Conservation (phyloP, 2,888 invertebrate genomes). For the Zygogramma bicolorata region DNA sequence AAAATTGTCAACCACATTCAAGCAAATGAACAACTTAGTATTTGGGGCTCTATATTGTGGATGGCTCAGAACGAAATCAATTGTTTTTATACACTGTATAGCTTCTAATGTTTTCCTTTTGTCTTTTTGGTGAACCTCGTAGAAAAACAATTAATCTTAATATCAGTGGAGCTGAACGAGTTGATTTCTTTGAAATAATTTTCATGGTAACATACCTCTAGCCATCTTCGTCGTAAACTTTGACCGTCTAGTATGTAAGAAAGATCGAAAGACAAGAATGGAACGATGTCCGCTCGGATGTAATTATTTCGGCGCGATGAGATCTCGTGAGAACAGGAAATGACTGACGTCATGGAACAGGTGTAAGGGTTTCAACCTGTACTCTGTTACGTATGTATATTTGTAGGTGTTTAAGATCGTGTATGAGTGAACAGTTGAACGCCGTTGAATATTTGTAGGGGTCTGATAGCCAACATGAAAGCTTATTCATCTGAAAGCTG, state of each 20-base stretch:
- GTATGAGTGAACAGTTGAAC: background rate
- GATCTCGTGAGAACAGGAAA: conserved; percentile 67
- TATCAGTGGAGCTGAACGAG: conserved; percentile 10
- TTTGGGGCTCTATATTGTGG: no score
- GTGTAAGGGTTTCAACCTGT: conserved; percentile 63
- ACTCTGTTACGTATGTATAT: conserved; percentile 29
- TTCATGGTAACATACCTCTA: background rate
- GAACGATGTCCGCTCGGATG: conserved; percentile 61
- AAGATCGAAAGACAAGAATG: conserved; percentile 33
- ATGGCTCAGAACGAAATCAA: no score
- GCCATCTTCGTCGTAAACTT: conserved; percentile 21
- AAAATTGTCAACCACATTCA: no score
- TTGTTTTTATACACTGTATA: no score
- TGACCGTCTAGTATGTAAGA: conserved; percentile 37
- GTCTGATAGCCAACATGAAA: no score
- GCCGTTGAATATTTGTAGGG: background rate
- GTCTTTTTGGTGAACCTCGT: no score
- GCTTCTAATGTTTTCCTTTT: no score
- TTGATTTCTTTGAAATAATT: conserved; percentile 14
- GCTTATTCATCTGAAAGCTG: no score
- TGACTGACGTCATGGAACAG: conserved; percentile 64
- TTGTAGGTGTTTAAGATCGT: conserved; percentile 1
- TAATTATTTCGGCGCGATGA: conserved; percentile 66
- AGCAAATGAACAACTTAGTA: no score
- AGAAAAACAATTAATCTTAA: conserved; percentile 8